Percentiles rank a stretch among this genome's conserved stretches.
Conservation (phyloP, 2,113 vertebrate species). For the Embiotoca jacksoni region DNA sequence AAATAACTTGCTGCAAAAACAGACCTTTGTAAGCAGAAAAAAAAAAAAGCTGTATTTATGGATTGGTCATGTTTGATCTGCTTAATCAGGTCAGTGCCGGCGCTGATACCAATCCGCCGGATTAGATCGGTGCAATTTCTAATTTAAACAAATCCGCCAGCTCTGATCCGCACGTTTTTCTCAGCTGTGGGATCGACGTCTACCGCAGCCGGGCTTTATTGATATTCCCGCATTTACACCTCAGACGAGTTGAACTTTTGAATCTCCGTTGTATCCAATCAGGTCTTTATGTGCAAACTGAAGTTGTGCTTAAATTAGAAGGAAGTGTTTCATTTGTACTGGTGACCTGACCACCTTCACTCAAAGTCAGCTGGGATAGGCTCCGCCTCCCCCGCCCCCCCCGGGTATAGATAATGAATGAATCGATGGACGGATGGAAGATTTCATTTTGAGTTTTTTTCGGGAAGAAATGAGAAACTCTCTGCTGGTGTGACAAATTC, state of each 20-base stretch:
- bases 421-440: too few relatives aligned
- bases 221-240: not conserved
- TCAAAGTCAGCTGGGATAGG: too few relatives aligned
- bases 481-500: not conserved
- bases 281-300: not conserved
- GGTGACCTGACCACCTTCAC: too few relatives aligned
- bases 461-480: too few relatives aligned
- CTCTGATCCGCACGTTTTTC: constrained; percentile 7
- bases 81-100: constrained; percentile 19
- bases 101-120: constrained; percentile 12
- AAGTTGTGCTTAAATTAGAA: not conserved
- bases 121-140: not conserved
- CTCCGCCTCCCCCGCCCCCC: too few relatives aligned
- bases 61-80: constrained; percentile 13
- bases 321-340: too few relatives aligned
- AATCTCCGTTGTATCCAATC: not conserved
- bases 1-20: not conserved
- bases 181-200: not conserved
- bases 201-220: not conserved
- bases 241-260: not conserved
- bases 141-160: constrained; percentile 8
- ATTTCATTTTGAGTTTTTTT: too few relatives aligned
- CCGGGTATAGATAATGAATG: too few relatives aligned
- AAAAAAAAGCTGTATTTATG: not conserved
- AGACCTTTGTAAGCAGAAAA: not conserved